Evolutionary conservation across 2,113 vertebrate genomes (phyloP), one percentile per base, ranked within the genome.

Genomic region (Poeciliopsis retropinna): DNA sequence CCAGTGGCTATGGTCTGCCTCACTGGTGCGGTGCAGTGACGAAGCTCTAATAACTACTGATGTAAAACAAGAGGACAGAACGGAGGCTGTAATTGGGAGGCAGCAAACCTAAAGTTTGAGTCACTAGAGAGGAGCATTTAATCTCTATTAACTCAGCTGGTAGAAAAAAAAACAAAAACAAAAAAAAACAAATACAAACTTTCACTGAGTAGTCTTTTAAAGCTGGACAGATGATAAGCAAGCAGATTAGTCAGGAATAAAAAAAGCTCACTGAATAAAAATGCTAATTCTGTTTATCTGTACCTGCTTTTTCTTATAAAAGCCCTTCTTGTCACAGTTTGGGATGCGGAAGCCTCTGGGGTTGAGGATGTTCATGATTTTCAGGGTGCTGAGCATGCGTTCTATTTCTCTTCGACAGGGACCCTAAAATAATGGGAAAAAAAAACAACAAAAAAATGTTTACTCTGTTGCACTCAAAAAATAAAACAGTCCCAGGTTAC

Each of bases 281-380:
- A 54, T 17, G 51, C 19, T 9, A 57, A 57, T 57, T 57, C 8
- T 54, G 2, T 2, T 7, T 5, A 57, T 57, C 8, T 57, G 51
- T 87, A 98, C 97, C 96, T 99, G 97, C 73, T 97, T 99, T 92
- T 96, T 98, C 95, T 98, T 98, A 91, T 99, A 99, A 90, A 98
- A 99, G 1, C 97, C 97, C 83, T 96, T 98, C 92, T 96, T 97
- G 94, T 99, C 97, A 86, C 97, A 99, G 93, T 99, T 99, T 80
- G 97, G 97, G 88, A 99, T 97, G 92, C 97, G 96, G 80, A 98
- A 89, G 19, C 95, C 95, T 85, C 95, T 89, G 32, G 96, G 96
- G 86, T 95, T 96, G 82, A 98, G 93, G 72, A 95, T 94, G 72
- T 96, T 95, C 76, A 95, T 90, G 80, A 96, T 95, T 92, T 98